phyloP scores from a whole-genome alignment of 2,888 invertebrate genomes.

The Cotesia congregata region DNA sequence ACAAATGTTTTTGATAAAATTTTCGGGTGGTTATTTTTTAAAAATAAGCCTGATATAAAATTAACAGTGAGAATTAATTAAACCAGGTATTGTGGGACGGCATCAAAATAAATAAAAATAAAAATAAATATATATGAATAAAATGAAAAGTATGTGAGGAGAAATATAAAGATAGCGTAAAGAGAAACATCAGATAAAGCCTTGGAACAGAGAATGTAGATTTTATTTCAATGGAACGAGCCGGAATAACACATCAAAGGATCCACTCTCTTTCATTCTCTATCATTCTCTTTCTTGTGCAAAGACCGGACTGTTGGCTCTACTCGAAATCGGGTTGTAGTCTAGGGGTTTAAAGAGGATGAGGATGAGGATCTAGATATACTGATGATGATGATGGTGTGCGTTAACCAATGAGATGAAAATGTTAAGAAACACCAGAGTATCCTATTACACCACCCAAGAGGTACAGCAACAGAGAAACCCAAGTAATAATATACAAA shows the following conservation, averaged over 20 bases:
- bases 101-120: not conserved
- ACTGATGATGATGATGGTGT: not conserved
- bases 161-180: slow-evolving; percentile 17
- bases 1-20: no score
- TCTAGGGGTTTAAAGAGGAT: not conserved
- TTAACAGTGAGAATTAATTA: not conserved
- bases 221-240: slow-evolving; percentile 31
- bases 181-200: slow-evolving; percentile 7
- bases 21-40: not conserved
- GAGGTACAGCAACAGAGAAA: not conserved
- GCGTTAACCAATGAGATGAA: slow-evolving; percentile 21
- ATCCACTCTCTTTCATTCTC: not conserved
- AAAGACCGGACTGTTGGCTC: not conserved
- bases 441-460: slow-evolving; percentile 3
- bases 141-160: slow-evolving; percentile 2
- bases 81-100: not conserved
- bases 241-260: slow-evolving; percentile 35
- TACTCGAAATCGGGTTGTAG: not conserved
- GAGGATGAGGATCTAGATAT: not conserved
- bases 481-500: not conserved
- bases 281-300: no score
- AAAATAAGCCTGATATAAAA: not conserved
- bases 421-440: slow-evolving; percentile 10
- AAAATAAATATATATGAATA: not conserved
- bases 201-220: slow-evolving; percentile 23